phyloP scores from a whole-genome alignment of 2,888 invertebrate species.

The Diarsia mendica region DNA sequence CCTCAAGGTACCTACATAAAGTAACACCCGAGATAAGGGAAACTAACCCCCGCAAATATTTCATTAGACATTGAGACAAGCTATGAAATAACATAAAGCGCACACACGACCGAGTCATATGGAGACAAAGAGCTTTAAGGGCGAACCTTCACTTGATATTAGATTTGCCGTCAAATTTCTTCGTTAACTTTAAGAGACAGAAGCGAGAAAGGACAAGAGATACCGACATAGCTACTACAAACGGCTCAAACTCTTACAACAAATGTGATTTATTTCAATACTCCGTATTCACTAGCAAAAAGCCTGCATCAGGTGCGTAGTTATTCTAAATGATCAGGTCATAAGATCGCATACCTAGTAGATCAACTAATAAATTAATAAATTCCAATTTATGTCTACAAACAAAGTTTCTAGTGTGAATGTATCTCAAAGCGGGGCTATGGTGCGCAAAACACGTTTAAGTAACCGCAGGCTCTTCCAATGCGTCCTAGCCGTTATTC shows the following conservation, averaged over 20 bases:
- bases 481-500: conserved; percentile 55
- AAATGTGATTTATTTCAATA: background rate
- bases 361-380: background rate
- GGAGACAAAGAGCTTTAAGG: conserved; percentile 74
- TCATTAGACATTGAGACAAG: conserved; percentile 70
- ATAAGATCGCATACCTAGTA: background rate
- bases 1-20: conserved; percentile 49
- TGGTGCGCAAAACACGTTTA: conserved; percentile 35
- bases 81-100: conserved; percentile 66
- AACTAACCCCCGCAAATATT: conserved; percentile 68
- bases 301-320: background rate
- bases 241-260: conserved; percentile 67
- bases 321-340: background rate
- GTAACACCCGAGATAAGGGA: conserved; percentile 62
- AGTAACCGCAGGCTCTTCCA: conserved; percentile 42
- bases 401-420: conserved; percentile 5
- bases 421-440: conserved; percentile 18
- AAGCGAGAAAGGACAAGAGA: conserved; percentile 59
- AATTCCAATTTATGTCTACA: background rate
- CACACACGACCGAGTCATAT: conserved; percentile 62
- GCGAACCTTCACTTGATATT: conserved; percentile 75
- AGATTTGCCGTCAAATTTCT: conserved; percentile 77
- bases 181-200: conserved; percentile 70
- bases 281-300: background rate
- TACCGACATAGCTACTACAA: conserved; percentile 69